phyloP scores from a whole-genome alignment of 2,888 invertebrate genomes.

The Netelia melanura region DNA sequence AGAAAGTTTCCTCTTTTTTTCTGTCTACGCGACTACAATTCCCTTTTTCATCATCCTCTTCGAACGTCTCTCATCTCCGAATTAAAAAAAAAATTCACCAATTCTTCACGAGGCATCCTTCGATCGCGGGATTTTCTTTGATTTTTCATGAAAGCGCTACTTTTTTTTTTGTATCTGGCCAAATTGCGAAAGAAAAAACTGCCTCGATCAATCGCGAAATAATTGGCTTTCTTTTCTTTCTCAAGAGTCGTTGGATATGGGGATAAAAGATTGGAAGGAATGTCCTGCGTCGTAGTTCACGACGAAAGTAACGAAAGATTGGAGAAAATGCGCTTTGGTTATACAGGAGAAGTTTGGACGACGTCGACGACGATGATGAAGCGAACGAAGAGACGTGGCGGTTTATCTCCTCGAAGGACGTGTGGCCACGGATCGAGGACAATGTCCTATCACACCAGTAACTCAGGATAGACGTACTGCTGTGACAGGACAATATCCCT shows the following conservation, averaged over 20 bases:
- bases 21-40: not conserved
- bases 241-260: not conserved
- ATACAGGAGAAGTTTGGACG: not conserved
- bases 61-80: not conserved
- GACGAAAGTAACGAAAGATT: not conserved
- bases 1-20: not conserved
- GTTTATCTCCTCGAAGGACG: slow-evolving; percentile 54
- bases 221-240: not conserved
- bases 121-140: not conserved
- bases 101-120: slow-evolving; percentile 1
- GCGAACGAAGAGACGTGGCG: slow-evolving; percentile 38
- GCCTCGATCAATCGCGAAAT: not conserved
- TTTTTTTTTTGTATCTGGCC: not conserved
- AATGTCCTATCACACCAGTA: slow-evolving; percentile 98
- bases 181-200: not conserved
- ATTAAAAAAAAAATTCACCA: not conserved
- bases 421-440: slow-evolving; percentile 86
- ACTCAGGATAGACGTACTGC: slow-evolving; percentile 92
- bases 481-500: slow-evolving; percentile 99
- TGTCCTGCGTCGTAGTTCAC: too few relatives aligned
- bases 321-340: slow-evolving; percentile 1
- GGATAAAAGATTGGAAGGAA: not conserved
- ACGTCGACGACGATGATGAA: slow-evolving; percentile 26
- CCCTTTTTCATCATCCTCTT: not conserved
- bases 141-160: not conserved